Conservation (phyloP, 2,888 invertebrate genomes). For the Eupithecia inturbata region DNA sequence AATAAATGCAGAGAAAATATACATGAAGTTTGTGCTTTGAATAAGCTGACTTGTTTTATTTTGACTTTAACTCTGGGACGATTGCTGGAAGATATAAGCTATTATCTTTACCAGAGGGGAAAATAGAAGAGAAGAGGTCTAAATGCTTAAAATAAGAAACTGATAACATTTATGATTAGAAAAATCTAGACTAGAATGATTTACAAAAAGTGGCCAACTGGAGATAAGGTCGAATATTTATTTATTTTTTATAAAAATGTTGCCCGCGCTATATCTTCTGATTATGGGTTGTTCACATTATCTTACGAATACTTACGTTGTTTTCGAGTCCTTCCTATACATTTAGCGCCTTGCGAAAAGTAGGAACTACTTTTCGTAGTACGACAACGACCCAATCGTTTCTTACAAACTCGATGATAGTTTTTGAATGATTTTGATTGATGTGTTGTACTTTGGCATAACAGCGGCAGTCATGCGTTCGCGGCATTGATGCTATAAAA, state of each 20-base stretch:
- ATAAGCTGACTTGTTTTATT: constrained; percentile 7
- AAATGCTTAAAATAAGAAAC: background rate
- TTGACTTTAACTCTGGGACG: background rate
- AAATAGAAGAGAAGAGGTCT: background rate
- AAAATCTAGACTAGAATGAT: background rate
- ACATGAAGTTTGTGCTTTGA: constrained; percentile 2
- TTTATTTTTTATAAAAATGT: background rate
- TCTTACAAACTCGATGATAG: no score
- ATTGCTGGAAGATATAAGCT: background rate
- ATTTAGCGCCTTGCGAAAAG: no score
- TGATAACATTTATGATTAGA: background rate
- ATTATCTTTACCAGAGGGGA: background rate
- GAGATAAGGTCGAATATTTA: background rate
- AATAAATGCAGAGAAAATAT: background rate
- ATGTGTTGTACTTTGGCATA: no score
- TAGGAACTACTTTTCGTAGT: no score
- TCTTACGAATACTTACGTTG: no score
- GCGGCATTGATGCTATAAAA: no score
- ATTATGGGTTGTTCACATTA: no score
- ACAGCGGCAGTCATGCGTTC: no score
- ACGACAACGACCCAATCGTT: no score
- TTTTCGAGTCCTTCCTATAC: no score
- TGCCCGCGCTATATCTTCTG: background rate
- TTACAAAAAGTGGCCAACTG: background rate
- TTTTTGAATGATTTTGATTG: no score